Percentiles rank a stretch among this genome's conserved stretches.
phyloP scores from a whole-genome alignment of 1,140 invertebrate genomes.

The Chionoecetes opilio region DNA sequence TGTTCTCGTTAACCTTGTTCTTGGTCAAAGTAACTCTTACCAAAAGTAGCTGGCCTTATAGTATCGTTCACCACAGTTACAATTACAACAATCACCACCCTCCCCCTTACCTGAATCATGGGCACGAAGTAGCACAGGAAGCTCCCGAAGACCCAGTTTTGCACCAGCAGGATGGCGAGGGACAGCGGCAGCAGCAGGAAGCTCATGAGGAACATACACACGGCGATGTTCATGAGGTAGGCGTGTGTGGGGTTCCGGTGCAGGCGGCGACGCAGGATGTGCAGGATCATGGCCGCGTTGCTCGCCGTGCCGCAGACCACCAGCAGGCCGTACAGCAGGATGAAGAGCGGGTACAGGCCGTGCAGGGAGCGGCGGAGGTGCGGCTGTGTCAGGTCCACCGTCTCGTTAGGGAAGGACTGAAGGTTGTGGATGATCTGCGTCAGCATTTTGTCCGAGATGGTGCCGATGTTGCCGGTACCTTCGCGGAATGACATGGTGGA shows the following conservation, averaged over 20 bases:
- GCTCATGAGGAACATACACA: constrained; percentile 68
- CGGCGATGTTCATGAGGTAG: constrained; percentile 66
- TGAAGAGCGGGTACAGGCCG: constrained; percentile 64
- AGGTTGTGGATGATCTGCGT: too few relatives aligned
- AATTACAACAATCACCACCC: background rate
- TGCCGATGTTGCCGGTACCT: too few relatives aligned
- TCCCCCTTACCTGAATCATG: constrained; percentile 66
- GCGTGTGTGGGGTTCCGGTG: constrained; percentile 65
- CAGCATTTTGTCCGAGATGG: too few relatives aligned
- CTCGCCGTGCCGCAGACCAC: constrained; percentile 50
- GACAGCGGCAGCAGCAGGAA: constrained; percentile 62
- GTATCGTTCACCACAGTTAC: background rate
- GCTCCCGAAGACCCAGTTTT: constrained; percentile 73
- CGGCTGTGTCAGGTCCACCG: too few relatives aligned
- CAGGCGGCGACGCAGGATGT: constrained; percentile 72
- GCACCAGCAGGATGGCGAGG: constrained; percentile 69
- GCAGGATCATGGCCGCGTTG: constrained; percentile 63
- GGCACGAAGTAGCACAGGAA: constrained; percentile 74
- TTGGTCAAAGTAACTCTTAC: too few relatives aligned
- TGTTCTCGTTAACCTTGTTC: too few relatives aligned
- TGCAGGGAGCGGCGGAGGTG: too few relatives aligned
- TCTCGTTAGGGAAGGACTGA: too few relatives aligned
- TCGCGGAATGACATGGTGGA: too few relatives aligned
- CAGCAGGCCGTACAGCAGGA: constrained; percentile 60
- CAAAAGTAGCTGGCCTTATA: too few relatives aligned